These are phyloP conservation scores for Pseudomyrmex cubaensis DNA, from an alignment of 1,140 invertebrate genomes.

Conservation along the genomic window DNA sequence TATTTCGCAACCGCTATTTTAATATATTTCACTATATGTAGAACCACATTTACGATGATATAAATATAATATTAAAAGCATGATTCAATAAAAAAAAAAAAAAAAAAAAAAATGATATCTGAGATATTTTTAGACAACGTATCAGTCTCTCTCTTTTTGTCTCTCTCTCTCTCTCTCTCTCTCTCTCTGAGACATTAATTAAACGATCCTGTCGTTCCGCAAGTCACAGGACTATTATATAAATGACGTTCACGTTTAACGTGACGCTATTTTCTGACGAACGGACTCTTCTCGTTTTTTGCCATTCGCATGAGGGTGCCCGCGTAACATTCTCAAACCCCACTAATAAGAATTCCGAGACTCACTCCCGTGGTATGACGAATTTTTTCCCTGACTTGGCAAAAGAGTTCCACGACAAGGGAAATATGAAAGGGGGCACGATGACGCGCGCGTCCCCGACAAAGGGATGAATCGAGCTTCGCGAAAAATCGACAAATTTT, in stretches of 20 bases:
- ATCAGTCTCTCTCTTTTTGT: background rate
- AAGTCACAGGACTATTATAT: conserved; percentile 4
- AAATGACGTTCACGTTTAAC: conserved; percentile 37
- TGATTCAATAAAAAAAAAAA: background rate
- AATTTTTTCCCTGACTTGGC: conserved; percentile 49
- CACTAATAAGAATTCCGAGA: conserved; percentile 41
- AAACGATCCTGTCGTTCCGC: background rate
- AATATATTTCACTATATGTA: background rate
- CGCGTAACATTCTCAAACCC: background rate
- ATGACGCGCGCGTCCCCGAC: background rate
- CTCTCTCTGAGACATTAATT: background rate
- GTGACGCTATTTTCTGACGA: conserved; percentile 5
- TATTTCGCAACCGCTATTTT: background rate
- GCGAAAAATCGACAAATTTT: conserved; percentile 61
- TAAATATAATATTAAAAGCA: conserved; percentile 2
- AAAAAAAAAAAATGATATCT: too few relatives aligned
- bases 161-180: too few relatives aligned
- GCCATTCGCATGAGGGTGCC: conserved; percentile 12
- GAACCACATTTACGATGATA: background rate
- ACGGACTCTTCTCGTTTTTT: conserved; percentile 32
- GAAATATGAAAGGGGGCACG: conserved; percentile 3
- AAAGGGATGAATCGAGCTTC: conserved; percentile 42
- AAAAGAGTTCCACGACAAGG: conserved; percentile 19
- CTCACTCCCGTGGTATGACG: conserved; percentile 10
- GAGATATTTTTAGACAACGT: background rate